A percentile compares a stretch with the other conserved stretches of the same genome.
phyloP scores from a whole-genome alignment of 2,797 vertebrate species.

The Leptoclinus maculatus region DNA sequence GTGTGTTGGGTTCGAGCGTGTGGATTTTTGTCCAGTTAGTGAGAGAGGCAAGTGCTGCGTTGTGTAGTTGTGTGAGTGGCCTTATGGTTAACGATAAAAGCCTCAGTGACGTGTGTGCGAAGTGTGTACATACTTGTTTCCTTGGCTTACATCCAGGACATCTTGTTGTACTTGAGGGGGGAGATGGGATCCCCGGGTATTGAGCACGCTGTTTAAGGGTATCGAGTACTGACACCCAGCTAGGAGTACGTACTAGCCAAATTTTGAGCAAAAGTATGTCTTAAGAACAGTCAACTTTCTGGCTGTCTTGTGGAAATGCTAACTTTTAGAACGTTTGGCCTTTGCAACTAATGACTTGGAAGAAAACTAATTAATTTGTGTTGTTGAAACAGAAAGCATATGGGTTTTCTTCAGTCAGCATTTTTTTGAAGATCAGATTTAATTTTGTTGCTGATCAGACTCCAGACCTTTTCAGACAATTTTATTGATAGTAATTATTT shows the following conservation, averaged over 20 bases:
- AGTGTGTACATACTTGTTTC: no score
- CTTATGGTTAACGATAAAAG: no score
- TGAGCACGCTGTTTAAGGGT: no score
- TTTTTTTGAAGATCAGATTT: slow-evolving; percentile 5
- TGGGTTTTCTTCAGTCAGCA: background rate
- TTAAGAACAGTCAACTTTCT: slow-evolving; percentile 1
- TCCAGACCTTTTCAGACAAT: background rate
- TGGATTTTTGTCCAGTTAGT: no score
- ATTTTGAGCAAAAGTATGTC: background rate
- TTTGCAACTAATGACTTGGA: background rate
- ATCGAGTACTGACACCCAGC: background rate
- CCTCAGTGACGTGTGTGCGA: no score
- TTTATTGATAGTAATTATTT: slow-evolving; percentile 3
- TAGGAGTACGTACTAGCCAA: background rate
- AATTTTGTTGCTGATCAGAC: background rate
- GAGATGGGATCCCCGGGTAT: no score
- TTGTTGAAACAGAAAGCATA: background rate
- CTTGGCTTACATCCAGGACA: no score
- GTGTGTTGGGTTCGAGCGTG: no score
- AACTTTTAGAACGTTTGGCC: background rate
- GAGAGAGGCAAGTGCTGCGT: no score
- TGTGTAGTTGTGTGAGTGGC: no score
- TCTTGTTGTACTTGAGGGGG: no score
- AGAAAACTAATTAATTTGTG: background rate
- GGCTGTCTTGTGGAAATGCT: background rate